Evolutionary conservation across 2,888 invertebrate species (phyloP), one percentile per base, ranked within the genome.

Genomic region (Meliscaeva auricollis): DNA sequence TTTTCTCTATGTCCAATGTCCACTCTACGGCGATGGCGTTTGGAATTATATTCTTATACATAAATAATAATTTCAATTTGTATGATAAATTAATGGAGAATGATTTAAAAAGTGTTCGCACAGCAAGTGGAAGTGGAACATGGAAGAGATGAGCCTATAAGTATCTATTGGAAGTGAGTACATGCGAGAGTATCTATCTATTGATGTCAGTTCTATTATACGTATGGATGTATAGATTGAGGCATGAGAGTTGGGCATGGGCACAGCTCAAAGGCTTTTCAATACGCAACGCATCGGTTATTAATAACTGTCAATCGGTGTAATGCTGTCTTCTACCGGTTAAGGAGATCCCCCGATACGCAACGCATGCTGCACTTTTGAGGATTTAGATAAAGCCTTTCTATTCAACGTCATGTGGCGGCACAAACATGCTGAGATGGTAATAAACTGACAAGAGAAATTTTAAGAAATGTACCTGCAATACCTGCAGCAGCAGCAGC

Each of bases 291-390:
- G 68, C 62, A 80, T 80, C 60, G 54, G 76, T 85, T 85, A 85
- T 85, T 85, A 85, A 85, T 85, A 79, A 80, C 84, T 80, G 80
- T 85, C 84, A 80, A 84, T 75, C 75, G 70, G 48, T 75, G 84
- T 78, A 74, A 60, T 70, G 79, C 62, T 70, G 75, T 79, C 78
- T 79, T 84, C 58, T 54, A 79, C 64, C 70, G 64, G 79, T 76
- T 72, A 79, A 70, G 70, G 22, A 75, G 74, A 58, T 83, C 62
- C 74, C 56, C 41, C 35, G 69, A 78, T 82, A 73, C 38, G 66
- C 48, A 66, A 68, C 58, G 72, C 66, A 66, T 62, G 68, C 82
- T 52, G 72, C 79, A 64, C 74, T 84, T 75, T 79, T 70, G 64
- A 60, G 84, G 84, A 85, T 85, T 80, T 68, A 80, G 84, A 85